phyloP scores from a whole-genome alignment of 1,140 invertebrate species.

The Conus ventricosus region DNA sequence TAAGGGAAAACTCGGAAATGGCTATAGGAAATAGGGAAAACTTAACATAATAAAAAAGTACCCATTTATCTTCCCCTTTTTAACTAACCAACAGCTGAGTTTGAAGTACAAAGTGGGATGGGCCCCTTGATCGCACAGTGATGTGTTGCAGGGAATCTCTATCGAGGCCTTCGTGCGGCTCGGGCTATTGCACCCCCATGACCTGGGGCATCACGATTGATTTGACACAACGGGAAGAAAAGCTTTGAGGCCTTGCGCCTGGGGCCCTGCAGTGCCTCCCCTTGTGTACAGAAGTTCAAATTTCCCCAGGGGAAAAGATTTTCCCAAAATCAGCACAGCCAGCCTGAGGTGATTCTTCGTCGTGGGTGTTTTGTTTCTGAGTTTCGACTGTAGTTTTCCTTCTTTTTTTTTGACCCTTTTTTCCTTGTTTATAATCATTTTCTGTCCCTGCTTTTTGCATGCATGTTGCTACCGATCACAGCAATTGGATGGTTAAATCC shows the following conservation, averaged over 20 bases:
- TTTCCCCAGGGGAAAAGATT: constrained; percentile 66
- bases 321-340: constrained; percentile 66
- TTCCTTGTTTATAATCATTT: not conserved
- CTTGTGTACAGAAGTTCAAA: constrained; percentile 67
- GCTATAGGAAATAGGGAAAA: too few relatives aligned
- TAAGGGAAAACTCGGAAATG: too few relatives aligned
- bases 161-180: constrained; percentile 65
- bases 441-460: not conserved
- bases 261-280: constrained; percentile 69
- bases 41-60: too few relatives aligned
- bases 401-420: not conserved
- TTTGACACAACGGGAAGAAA: constrained; percentile 56
- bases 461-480: not conserved
- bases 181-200: constrained; percentile 66
- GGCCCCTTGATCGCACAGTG: not conserved
- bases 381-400: not conserved
- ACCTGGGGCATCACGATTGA: constrained; percentile 60
- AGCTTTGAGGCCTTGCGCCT: constrained; percentile 64
- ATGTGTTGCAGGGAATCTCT: constrained; percentile 60
- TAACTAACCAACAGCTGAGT: too few relatives aligned
- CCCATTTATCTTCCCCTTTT: too few relatives aligned
- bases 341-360: constrained; percentile 52
- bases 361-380: not conserved
- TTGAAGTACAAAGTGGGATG: too few relatives aligned
- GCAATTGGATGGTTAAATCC: too few relatives aligned